Percentiles rank a stretch among this genome's conserved stretches.
Conservation (phyloP, 2,113 vertebrate species). For the Mustela lutreola region DNA sequence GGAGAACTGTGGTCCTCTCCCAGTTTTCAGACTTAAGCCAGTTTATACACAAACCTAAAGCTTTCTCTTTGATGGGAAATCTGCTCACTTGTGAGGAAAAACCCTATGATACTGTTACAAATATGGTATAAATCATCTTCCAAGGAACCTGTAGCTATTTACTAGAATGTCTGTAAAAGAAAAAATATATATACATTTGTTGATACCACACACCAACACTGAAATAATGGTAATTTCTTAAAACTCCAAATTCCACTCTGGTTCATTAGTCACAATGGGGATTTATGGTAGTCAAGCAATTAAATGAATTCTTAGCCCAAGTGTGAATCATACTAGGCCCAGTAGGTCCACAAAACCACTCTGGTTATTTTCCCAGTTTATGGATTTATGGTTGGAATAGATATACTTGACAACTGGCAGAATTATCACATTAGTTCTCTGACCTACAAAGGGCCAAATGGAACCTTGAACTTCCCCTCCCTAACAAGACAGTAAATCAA, state of each 20-base stretch:
- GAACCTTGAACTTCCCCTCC: background rate
- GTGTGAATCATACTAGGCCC: background rate
- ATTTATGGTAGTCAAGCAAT: background rate
- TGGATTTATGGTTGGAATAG: background rate
- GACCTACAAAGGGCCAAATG: background rate
- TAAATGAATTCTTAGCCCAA: background rate
- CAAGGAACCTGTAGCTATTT: background rate
- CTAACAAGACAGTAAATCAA: background rate
- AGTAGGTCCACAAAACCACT: background rate
- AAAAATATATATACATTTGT: background rate
- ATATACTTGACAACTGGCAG: background rate
- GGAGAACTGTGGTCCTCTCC: background rate
- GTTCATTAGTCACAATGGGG: background rate
- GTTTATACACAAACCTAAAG: background rate
- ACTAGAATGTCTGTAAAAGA: background rate
- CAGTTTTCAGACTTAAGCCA: background rate
- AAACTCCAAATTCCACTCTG: background rate
- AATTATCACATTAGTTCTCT: background rate
- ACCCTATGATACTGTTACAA: background rate
- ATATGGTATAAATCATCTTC: background rate
- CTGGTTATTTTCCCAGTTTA: background rate
- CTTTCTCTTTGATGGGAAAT: background rate
- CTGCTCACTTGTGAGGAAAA: background rate
- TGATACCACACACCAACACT: background rate
- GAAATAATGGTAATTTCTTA: slow-evolving; percentile 29